Percentiles rank a stretch among this genome's conserved stretches.
Conservation (phyloP, 2,888 invertebrate genomes). For the Tillus elongatus region DNA sequence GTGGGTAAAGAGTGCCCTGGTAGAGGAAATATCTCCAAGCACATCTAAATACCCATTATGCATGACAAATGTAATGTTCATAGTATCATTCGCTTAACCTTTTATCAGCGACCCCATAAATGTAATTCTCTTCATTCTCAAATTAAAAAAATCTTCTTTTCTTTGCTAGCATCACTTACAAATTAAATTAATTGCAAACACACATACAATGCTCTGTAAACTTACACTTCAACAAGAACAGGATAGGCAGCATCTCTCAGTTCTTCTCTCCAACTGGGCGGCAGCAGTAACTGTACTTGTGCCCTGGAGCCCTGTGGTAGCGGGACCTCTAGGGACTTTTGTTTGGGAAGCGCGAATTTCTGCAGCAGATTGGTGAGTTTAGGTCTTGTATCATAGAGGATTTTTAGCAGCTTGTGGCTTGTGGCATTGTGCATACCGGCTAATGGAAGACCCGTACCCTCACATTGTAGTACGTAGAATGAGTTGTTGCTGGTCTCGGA, state of each 20-base stretch:
- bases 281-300: slow-evolving; percentile 79
- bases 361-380: slow-evolving; percentile 59
- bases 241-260: slow-evolving; percentile 80
- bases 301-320: slow-evolving; percentile 77
- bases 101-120: too few relatives aligned
- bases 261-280: slow-evolving; percentile 82
- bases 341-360: slow-evolving; percentile 73
- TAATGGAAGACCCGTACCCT: slow-evolving; percentile 84
- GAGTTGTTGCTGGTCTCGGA: slow-evolving; percentile 28
- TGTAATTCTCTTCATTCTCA: too few relatives aligned
- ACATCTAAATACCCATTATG: too few relatives aligned
- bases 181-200: too few relatives aligned
- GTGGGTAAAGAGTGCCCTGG: too few relatives aligned
- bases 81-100: too few relatives aligned
- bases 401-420: slow-evolving; percentile 66
- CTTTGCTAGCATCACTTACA: too few relatives aligned
- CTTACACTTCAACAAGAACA: slow-evolving; percentile 79
- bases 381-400: slow-evolving; percentile 68
- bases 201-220: slow-evolving; percentile 19
- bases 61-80: too few relatives aligned
- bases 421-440: slow-evolving; percentile 68
- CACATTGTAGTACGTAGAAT: slow-evolving; percentile 75
- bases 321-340: slow-evolving; percentile 75
- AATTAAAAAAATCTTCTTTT: too few relatives aligned
- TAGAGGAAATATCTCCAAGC: too few relatives aligned